These are phyloP conservation scores for Miniopterus natalensis DNA, from an alignment of 2,113 vertebrate genomes.

Conservation along the genomic window DNA sequence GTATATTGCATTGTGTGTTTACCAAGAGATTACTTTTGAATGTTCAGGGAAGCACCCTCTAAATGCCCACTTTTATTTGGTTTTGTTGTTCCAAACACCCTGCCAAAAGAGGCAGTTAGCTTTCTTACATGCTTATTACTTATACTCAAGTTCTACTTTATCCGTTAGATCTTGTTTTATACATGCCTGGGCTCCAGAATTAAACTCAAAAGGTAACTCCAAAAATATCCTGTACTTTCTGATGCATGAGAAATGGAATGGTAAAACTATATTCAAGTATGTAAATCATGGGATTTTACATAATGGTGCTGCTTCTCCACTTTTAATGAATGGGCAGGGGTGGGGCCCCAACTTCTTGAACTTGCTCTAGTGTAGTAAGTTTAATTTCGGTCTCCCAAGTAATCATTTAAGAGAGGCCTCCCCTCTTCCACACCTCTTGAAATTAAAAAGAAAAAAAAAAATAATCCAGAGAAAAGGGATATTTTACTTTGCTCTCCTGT, in stretches of 20 bases:
- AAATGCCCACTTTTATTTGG: neutral
- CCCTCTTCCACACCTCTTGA: neutral
- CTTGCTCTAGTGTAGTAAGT: neutral
- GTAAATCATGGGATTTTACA: neutral
- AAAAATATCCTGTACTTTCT: neutral
- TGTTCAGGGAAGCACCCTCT: neutral
- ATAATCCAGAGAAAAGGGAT: neutral
- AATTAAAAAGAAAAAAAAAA: neutral
- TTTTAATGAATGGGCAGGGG: constrained; percentile 35
- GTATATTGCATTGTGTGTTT: neutral
- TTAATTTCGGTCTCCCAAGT: constrained; percentile 61
- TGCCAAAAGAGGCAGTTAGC: neutral
- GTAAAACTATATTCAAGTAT: neutral
- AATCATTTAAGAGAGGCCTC: neutral
- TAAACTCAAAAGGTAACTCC: neutral
- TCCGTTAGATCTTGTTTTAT: neutral
- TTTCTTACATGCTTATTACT: neutral
- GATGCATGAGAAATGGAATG: neutral
- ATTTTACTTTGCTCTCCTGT: neutral
- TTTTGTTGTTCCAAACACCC: neutral
- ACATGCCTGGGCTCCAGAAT: neutral
- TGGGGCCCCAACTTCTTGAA: neutral
- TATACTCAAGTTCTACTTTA: neutral
- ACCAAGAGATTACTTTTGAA: constrained; percentile 39
- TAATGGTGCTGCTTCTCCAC: neutral